A percentile compares a stretch with the other conserved stretches of the same genome.
Conservation (phyloP, 2,888 invertebrate species). For the Pyrrhia umbra region DNA sequence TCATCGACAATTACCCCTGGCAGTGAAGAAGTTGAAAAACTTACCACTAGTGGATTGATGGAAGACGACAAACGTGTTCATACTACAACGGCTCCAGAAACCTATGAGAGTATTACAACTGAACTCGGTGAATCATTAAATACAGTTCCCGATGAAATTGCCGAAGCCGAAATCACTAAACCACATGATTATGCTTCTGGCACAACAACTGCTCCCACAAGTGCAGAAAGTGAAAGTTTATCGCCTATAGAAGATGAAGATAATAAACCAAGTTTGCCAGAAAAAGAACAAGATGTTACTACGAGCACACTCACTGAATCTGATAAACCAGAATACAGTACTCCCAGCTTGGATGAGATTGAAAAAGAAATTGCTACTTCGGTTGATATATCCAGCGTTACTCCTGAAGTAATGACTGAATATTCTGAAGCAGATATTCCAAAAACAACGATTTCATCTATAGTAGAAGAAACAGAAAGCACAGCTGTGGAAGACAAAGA, state of each 20-base stretch:
- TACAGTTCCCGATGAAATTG: conserved; percentile 54
- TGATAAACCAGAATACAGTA: conserved; percentile 37
- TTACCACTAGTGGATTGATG: conserved; percentile 29
- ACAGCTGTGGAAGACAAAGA: conserved; percentile 55
- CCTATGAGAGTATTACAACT: conserved; percentile 45
- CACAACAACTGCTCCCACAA: conserved; percentile 26
- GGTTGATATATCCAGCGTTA: conserved; percentile 14
- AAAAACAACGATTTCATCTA: conserved; percentile 59
- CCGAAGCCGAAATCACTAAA: conserved; percentile 46
- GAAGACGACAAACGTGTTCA: conserved; percentile 25
- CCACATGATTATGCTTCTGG: conserved; percentile 26
- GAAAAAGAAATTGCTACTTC: conserved; percentile 30
- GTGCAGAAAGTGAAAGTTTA: conserved; percentile 30
- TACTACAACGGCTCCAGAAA: conserved; percentile 36
- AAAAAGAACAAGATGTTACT: conserved; percentile 26
- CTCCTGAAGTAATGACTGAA: conserved; percentile 39
- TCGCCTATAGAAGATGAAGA: conserved; percentile 21
- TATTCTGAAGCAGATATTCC: conserved; percentile 34
- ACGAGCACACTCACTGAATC: conserved; percentile 16
- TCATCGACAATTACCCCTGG: conserved; percentile 38
- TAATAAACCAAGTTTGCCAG: conserved; percentile 12
- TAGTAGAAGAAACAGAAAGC: conserved; percentile 54
- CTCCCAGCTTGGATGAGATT: conserved; percentile 31
- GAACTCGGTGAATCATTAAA: conserved; percentile 54
- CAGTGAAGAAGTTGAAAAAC: conserved; percentile 35